Base-by-base conservation (phyloP, 35 echinoderm and acorn worm species). In the Heliocidaris erythrogramma region DNA sequence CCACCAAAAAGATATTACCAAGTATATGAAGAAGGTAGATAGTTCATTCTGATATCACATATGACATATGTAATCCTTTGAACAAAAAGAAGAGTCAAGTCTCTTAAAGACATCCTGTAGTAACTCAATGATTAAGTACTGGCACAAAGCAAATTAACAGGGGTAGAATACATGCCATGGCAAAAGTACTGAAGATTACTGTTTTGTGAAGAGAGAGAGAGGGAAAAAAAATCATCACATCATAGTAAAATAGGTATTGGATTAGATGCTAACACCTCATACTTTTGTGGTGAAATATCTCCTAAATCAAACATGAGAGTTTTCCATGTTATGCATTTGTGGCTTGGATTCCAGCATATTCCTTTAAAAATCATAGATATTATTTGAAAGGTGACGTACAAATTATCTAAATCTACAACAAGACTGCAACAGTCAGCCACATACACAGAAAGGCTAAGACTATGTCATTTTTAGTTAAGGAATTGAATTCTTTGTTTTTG, bases 391-490 rank as follows among this genome's bases (percentile, higher is more conserved):
- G 52, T 56, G 10, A 27, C 65, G n/a, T 27, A 78, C 18, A 78
- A 78, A 27, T 7, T 53, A 53, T 56, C 52, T 56, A 56, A 78
- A 27, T 78, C 65, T 78, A 78, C 1, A 2, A 27, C 65, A 78
- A 78, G 0, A 69, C 16, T 24, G n/a, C 65, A 78, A 27, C 17
- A 78, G 65, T 78, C 65, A 78, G 65, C 65, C 65, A 78, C 65
- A 78, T 78, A 78, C 65, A 78, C 27, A 78, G 65, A 78, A 78
- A 78, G 65, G 65, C 65, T 78, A 78, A 78, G 65, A 78, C 65
- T 78, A 78, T 78, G 18, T 78, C 17, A 78, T 78, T 4, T 78
- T n/a, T 78, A 78, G 65, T 78, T 78, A 27, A 78, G 16, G 60
- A 27, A 78, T 78, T 78, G 5, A 2, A 5, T 78, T 78, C 27